These are phyloP conservation scores for Copidosoma floridanum DNA, from an alignment of 1,140 invertebrate genomes.

Conservation along the genomic window DNA sequence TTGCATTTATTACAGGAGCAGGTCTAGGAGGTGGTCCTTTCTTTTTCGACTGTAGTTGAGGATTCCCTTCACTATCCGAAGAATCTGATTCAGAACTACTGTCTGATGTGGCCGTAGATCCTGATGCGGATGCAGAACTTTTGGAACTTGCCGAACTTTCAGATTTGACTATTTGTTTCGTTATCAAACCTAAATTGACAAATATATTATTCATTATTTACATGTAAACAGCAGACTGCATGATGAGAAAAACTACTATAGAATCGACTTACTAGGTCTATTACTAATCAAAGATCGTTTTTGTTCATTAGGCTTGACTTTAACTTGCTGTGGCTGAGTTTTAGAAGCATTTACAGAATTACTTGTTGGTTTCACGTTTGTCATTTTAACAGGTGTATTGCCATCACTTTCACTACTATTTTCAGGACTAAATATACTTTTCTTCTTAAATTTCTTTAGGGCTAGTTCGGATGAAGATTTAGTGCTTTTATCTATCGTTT, in stretches of 20 bases:
- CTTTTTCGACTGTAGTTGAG: conserved; percentile 43
- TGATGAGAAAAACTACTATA: conserved; percentile 10
- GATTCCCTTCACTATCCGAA: conserved; percentile 49
- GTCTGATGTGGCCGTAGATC: conserved; percentile 50
- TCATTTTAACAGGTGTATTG: conserved; percentile 41
- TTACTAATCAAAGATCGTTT: conserved; percentile 40
- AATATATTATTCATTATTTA: neutral
- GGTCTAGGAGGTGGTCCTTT: conserved; percentile 42
- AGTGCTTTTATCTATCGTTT: conserved; percentile 44
- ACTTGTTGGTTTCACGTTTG: conserved; percentile 35
- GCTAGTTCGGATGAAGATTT: conserved; percentile 47
- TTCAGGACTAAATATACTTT: conserved; percentile 80
- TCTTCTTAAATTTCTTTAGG: conserved; percentile 67
- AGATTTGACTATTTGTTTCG: conserved; percentile 41
- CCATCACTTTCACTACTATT: conserved; percentile 75
- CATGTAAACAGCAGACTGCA: neutral
- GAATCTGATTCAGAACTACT: conserved; percentile 56
- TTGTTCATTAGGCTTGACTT: conserved; percentile 43
- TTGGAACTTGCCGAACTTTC: conserved; percentile 55
- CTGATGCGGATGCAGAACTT: conserved; percentile 48
- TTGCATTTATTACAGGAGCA: conserved; percentile 38
- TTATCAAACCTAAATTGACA: conserved; percentile 26
- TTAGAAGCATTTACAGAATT: conserved; percentile 42
- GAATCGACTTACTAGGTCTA: conserved; percentile 42
- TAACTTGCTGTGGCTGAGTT: conserved; percentile 39